These are phyloP conservation scores for Dasyornis broadbenti DNA, from an alignment of 2,113 vertebrate genomes.

Conservation along the genomic window DNA sequence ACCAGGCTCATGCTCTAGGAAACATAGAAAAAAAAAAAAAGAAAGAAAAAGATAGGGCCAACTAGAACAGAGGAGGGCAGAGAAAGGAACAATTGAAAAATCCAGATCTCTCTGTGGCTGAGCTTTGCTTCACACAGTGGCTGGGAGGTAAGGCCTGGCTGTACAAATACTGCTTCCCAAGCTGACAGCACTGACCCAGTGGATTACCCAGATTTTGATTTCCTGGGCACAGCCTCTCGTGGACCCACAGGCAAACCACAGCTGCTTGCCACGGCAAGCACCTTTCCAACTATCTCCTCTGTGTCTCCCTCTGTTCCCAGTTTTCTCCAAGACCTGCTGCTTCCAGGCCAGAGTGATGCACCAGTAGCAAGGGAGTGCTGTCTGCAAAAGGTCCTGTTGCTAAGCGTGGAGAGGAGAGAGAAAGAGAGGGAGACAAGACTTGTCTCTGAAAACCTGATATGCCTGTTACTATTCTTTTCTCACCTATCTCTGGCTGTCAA, in stretches of 20 bases:
- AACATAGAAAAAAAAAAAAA: neutral
- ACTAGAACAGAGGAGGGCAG: neutral
- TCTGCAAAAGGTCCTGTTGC: neutral
- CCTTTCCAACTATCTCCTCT: neutral
- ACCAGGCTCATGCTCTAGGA: neutral
- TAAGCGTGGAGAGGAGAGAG: neutral
- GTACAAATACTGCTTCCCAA: neutral
- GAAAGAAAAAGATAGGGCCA: neutral
- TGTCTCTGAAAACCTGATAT: neutral
- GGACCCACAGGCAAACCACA: neutral
- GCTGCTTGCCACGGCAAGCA: accelerated
- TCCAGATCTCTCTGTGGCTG: neutral
- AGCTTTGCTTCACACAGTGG: accelerated
- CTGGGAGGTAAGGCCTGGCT: accelerated
- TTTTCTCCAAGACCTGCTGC: neutral
- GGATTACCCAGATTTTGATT: neutral
- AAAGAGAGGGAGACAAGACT: neutral
- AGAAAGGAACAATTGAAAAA: neutral
- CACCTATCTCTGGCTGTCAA: neutral
- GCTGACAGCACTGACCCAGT: neutral
- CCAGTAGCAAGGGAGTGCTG: neutral
- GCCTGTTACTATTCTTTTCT: neutral
- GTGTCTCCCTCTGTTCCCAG: neutral
- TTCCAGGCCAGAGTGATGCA: neutral
- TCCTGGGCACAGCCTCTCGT: neutral